Evolutionary conservation across 1,140 invertebrate genomes (phyloP), one percentile per base, ranked within the genome.

Genomic region (Spodoptera litura): DNA sequence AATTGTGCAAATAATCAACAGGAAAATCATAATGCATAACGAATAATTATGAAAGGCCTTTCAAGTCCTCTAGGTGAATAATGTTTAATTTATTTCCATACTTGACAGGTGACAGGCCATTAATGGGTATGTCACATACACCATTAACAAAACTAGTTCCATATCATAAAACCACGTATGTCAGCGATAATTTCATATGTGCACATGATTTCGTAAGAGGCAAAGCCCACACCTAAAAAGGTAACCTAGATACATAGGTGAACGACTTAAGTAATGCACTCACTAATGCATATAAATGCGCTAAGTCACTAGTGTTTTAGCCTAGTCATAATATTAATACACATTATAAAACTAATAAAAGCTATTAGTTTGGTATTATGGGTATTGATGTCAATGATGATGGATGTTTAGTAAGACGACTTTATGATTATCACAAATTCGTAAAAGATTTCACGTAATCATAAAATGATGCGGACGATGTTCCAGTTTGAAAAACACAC

Each of bases 211-310:
- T 81, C 78, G 61, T 75, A 81, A 79, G 62, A 58, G 9, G n/a
- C 59, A 61, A 73, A 70, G 53, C 72, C 78, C 80, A 74, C 82
- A 78, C 82, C 79, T 81, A 66, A 53, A 56, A 59, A 75, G 71
- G 49, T 71, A 80, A 83, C 84, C 84, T 75, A 84, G 78, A 80
- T 86, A 74, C 81, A 86, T 84, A 86, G 79, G 72, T 72, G 70
- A 82, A 79, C 78, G 66, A 80, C 75, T 84, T 83, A 70, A 70
- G 79, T 78, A 84, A 82, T 77, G 31, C 31, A 31, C 75, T 84
- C 58, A 70, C 74, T 78, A 84, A 81, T 77, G 38, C 56, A 73
- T 59, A 73, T 49, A 35, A 73, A 73, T 73, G 15, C 15, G 15
- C 56, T 53, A 73, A 73, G n/a, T 49, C 35, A 73, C 52, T 25